Evolutionary conservation across 2,797 vertebrate species (phyloP).

Genomic region (Phaenicophaeus curvirostris): DNA sequence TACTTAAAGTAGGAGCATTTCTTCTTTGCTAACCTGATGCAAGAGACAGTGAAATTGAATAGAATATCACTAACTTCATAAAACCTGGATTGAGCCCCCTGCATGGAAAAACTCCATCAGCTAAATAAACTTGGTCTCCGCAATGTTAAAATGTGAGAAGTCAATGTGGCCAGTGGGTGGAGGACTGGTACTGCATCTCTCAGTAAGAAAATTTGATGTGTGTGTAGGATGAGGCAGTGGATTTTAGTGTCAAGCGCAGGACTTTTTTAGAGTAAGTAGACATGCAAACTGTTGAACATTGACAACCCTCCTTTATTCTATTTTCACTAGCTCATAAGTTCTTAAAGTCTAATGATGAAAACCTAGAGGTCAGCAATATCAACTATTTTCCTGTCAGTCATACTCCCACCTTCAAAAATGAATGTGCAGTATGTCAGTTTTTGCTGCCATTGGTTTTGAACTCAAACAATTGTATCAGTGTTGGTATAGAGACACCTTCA

Average conservation of each 20-base stretch:
- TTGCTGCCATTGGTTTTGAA: slow-evolving; percentile 1
- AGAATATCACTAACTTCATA: not conserved
- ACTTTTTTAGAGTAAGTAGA: not conserved
- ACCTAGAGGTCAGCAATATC: slow-evolving; percentile 14
- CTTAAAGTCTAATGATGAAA: slow-evolving; percentile 18
- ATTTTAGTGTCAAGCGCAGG: slow-evolving; percentile 14
- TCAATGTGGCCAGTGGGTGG: slow-evolving; percentile 18
- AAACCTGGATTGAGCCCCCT: not conserved
- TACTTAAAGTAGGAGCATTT: not conserved
- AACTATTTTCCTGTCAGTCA: slow-evolving; percentile 43
- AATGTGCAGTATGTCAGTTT: not conserved
- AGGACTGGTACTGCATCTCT: not conserved
- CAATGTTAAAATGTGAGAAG: not conserved
- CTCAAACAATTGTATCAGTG: slow-evolving; percentile 3
- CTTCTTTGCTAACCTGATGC: not conserved
- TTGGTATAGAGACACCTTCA: not conserved
- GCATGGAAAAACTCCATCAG: not conserved
- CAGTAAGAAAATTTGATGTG: not conserved
- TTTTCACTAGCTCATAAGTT: not conserved
- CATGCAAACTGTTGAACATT: not conserved
- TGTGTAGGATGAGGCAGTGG: not conserved
- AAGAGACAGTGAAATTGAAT: not conserved
- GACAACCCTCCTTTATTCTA: not conserved
- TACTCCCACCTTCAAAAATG: slow-evolving; percentile 7
- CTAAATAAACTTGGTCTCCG: not conserved